These are phyloP conservation scores for Cervus canadensis DNA, from an alignment of 2,113 vertebrate species.

Conservation along the genomic window DNA sequence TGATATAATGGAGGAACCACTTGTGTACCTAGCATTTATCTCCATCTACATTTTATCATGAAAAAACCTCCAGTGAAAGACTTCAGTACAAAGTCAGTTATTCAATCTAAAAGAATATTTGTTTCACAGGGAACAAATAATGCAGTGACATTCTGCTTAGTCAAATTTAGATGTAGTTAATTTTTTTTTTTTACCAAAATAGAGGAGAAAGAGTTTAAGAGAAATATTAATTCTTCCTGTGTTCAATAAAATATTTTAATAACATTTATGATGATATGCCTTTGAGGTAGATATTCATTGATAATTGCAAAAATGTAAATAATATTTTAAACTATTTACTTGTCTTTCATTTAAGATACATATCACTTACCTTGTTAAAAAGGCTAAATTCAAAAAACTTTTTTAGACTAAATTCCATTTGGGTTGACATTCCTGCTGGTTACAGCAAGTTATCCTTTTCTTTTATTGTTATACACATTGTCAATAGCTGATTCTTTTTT, in stretches of 20 bases:
- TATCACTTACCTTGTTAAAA: slow-evolving; percentile 35
- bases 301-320: neutral
- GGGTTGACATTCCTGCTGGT: neutral
- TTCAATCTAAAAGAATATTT: slow-evolving; percentile 55
- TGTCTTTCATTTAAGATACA: neutral
- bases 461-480: neutral
- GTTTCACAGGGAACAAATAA: neutral
- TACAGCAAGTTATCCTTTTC: neutral
- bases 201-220: neutral
- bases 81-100: slow-evolving; percentile 47
- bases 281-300: neutral
- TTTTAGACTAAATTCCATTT: neutral
- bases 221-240: neutral
- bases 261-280: neutral
- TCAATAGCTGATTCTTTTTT: slow-evolving; percentile 43
- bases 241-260: neutral
- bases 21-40: neutral
- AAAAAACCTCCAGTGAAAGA: neutral
- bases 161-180: neutral
- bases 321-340: neutral
- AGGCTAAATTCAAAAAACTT: neutral
- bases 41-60: neutral
- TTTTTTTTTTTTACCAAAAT: too few species aligned
- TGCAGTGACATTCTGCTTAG: neutral
- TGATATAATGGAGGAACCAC: neutral